phyloP scores from a whole-genome alignment of 2,113 vertebrate species.

The Apus apus region DNA sequence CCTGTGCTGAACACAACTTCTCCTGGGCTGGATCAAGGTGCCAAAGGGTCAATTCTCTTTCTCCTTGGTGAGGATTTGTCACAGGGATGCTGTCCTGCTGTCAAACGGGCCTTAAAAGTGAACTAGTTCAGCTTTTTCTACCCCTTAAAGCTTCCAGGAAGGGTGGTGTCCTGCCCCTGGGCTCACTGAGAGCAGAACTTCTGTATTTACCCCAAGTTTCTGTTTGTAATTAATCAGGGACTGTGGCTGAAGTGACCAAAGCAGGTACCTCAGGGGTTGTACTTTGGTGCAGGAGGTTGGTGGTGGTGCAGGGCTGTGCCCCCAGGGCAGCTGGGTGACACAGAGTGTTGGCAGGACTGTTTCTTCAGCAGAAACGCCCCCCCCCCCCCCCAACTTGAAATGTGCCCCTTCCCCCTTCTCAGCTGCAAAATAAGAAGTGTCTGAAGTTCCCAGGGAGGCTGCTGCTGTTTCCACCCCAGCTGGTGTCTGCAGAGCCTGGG shows the following conservation, averaged over 20 bases:
- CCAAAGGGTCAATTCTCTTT: background rate
- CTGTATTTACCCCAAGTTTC: background rate
- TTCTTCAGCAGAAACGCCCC: background rate
- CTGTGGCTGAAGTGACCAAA: background rate
- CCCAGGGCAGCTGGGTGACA: too few relatives aligned
- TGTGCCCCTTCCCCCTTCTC: rapidly evolving
- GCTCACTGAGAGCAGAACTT: background rate
- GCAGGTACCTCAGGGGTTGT: too few relatives aligned
- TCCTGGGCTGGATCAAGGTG: background rate
- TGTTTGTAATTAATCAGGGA: background rate
- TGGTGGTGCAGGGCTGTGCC: too few relatives aligned
- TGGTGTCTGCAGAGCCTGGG: background rate
- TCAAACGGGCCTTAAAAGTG: background rate
- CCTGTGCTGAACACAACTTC: background rate
- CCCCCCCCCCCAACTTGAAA: background rate
- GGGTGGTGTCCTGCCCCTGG: background rate
- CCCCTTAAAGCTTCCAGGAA: background rate
- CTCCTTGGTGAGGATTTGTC: background rate
- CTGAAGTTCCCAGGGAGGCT: background rate
- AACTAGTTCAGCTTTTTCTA: background rate
- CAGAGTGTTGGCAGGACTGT: background rate
- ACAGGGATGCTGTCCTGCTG: background rate
- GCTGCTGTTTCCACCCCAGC: background rate
- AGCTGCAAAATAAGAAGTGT: background rate
- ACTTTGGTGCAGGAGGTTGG: too few relatives aligned